phyloP scores from a whole-genome alignment of 2,888 invertebrate species.

The Strigamia maritima region DNA sequence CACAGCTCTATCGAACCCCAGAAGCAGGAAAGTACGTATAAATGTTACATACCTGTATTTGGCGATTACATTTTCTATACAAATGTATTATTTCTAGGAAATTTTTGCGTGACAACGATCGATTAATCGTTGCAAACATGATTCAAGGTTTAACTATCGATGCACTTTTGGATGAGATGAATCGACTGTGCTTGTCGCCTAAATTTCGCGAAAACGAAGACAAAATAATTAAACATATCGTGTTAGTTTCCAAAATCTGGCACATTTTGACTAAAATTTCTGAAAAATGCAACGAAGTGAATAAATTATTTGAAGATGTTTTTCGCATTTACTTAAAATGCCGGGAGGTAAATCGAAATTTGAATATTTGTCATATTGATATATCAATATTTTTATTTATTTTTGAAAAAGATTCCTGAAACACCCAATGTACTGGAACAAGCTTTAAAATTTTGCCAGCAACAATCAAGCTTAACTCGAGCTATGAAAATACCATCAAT shows the following conservation, averaged over 20 bases:
- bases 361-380: not conserved
- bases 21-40: slow-evolving; percentile 60
- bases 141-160: slow-evolving; percentile 26
- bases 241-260: slow-evolving; percentile 44
- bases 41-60: not conserved
- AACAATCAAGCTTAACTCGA: slow-evolving; percentile 41
- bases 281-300: slow-evolving; percentile 44
- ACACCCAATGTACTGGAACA: slow-evolving; percentile 47
- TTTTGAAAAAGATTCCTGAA: slow-evolving; percentile 10
- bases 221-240: slow-evolving; percentile 41
- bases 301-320: slow-evolving; percentile 48
- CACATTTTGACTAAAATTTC: slow-evolving; percentile 43
- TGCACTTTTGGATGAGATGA: slow-evolving; percentile 38
- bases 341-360: slow-evolving; percentile 32
- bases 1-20: slow-evolving; percentile 74
- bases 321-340: slow-evolving; percentile 46
- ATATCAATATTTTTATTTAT: not conserved
- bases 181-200: slow-evolving; percentile 36
- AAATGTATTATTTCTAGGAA: slow-evolving; percentile 35
- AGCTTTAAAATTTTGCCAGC: slow-evolving; percentile 49
- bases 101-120: slow-evolving; percentile 41
- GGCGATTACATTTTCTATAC: not conserved
- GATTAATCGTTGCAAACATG: slow-evolving; percentile 39
- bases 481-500: not conserved
- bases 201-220: slow-evolving; percentile 29